A percentile compares a stretch with the other conserved stretches of the same genome.
Conservation (phyloP, 2,113 vertebrate genomes). For the Dicentrarchus labrax region DNA sequence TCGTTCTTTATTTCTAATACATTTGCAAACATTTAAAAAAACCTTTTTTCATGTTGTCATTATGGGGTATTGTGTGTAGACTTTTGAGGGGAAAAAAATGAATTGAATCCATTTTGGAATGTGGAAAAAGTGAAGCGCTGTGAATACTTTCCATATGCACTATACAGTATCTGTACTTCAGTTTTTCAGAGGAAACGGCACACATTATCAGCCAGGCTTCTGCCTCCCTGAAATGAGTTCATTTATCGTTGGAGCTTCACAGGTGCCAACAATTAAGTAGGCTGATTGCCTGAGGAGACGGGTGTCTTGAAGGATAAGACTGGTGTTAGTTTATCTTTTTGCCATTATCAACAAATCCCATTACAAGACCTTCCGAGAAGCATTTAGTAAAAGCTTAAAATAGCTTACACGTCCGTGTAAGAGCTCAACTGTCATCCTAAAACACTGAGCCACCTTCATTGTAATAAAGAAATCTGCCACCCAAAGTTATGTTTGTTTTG, state of each 20-base stretch:
- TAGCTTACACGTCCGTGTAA: background rate
- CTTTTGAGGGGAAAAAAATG: too few species aligned
- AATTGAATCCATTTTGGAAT: too few species aligned
- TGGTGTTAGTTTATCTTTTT: background rate
- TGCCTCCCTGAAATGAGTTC: constrained; percentile 8
- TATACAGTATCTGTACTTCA: background rate
- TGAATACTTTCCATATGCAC: too few species aligned
- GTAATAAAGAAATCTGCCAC: background rate
- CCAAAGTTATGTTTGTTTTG: background rate
- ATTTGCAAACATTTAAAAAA: too few species aligned
- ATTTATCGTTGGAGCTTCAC: background rate
- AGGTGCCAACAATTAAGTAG: background rate
- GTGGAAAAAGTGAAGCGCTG: too few species aligned
- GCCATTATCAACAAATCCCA: background rate
- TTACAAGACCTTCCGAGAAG: background rate
- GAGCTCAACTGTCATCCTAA: background rate
- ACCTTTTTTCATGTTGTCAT: too few species aligned
- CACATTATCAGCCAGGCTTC: background rate
- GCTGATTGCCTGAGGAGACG: background rate
- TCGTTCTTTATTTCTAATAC: too few species aligned
- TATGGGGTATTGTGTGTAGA: too few species aligned
- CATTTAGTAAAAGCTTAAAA: background rate
- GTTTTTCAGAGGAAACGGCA: background rate
- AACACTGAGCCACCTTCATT: background rate
- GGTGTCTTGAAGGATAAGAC: background rate